Evolutionary conservation across 2,113 vertebrate species (phyloP).

Genomic region (Haliaeetus leucogaster): DNA sequence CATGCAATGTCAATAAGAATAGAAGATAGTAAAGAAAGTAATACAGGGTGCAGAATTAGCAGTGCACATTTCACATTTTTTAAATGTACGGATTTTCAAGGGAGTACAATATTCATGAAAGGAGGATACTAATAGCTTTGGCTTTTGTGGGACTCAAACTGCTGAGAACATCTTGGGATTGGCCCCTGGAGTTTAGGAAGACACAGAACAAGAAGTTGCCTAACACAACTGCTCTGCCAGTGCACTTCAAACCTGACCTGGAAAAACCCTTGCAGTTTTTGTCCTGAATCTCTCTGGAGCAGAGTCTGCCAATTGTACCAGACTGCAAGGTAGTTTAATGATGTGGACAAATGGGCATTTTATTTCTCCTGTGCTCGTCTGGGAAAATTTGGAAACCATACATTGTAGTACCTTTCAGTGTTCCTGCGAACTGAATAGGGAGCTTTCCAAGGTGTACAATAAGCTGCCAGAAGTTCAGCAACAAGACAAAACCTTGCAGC

Average conservation of each 20-base stretch:
- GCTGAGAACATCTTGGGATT: neutral
- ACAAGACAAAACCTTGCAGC: neutral
- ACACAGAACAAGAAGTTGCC: neutral
- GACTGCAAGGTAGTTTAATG: neutral
- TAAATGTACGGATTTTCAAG: neutral
- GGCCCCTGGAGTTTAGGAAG: neutral
- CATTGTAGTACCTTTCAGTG: neutral
- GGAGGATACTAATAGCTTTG: neutral
- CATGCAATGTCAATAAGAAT: neutral
- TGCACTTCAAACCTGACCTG: neutral
- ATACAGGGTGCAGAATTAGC: neutral
- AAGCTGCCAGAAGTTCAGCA: neutral
- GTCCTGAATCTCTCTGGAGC: neutral
- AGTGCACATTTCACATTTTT: neutral
- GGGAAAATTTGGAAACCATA: constrained; percentile 12
- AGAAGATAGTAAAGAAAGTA: neutral
- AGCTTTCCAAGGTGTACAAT: neutral
- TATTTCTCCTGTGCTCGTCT: neutral
- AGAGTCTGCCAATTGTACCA: neutral
- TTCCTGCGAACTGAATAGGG: neutral
- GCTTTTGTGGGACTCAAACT: neutral
- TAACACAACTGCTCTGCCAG: neutral
- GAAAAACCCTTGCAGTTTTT: neutral
- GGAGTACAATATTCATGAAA: neutral
- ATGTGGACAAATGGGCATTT: neutral